Conservation (phyloP, 30 jellyfish, hydroid and myxozoan genomes). For the Clytia hemisphaerica region DNA sequence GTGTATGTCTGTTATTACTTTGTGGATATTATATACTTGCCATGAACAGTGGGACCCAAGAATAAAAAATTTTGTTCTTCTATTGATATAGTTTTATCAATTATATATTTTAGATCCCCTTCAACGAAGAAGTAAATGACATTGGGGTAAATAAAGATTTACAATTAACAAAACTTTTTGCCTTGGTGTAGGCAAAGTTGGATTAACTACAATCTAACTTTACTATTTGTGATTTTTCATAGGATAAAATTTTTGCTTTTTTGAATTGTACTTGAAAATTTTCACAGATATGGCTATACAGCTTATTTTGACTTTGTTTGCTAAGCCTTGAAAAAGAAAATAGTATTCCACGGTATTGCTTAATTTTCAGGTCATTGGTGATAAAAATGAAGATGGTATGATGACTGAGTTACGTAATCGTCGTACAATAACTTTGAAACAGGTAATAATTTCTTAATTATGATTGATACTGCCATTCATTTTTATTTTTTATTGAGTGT, state of each 20-base stretch:
- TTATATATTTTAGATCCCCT: not conserved
- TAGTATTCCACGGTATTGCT: no score
- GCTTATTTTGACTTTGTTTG: not conserved
- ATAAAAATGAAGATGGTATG: conserved; percentile 33
- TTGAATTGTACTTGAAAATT: no score
- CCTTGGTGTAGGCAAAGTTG: not conserved
- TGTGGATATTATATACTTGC: not conserved
- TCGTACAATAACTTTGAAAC: no score
- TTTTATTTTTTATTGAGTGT: no score
- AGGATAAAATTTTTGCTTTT: not conserved
- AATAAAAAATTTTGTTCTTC: no score
- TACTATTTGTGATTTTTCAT: not conserved
- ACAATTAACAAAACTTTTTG: not conserved
- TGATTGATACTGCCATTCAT: no score
- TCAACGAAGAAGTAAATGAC: not conserved
- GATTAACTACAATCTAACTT: not conserved
- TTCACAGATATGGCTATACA: not conserved
- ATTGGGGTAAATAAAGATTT: not conserved
- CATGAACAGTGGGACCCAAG: no score
- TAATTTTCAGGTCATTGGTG: conserved; percentile 21
- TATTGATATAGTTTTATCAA: not conserved
- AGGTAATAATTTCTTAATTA: no score
- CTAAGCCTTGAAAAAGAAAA: not conserved
- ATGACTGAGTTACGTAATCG: no score
- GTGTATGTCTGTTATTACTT: not conserved